A percentile compares a stretch with the other conserved stretches of the same genome.
Conservation (phyloP, 2,888 invertebrate species). For the Malthinus flaveolus region DNA sequence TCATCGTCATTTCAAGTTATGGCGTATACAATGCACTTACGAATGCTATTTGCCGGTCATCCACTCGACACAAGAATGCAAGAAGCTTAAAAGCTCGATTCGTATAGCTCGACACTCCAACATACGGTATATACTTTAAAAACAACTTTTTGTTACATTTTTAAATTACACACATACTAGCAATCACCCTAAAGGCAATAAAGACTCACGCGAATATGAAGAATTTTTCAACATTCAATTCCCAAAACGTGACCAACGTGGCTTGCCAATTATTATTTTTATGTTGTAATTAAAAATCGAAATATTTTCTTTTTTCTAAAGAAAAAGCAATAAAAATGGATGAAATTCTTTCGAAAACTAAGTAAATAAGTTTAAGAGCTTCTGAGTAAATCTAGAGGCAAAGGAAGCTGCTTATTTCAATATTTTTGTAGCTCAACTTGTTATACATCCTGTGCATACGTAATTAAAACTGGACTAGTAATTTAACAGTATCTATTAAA, state of each 20-base stretch:
- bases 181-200: no score
- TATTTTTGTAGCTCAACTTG: slow-evolving; percentile 1
- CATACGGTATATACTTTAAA: background rate
- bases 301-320: background rate
- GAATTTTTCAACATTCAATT: slow-evolving; percentile 2
- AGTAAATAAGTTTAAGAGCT: no score
- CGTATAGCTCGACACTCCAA: no score
- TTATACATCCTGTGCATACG: slow-evolving; percentile 5
- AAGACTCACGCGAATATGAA: background rate
- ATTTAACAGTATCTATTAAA: background rate
- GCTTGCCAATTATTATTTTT: no score
- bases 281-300: no score
- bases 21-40: slow-evolving; percentile 28
- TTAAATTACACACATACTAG: slow-evolving; percentile 1
- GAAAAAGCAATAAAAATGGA: background rate
- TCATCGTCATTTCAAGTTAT: slow-evolving; percentile 28
- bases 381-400: no score
- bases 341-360: background rate
- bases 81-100: background rate
- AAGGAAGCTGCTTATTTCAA: background rate
- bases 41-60: slow-evolving; percentile 30
- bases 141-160: background rate
- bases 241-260: background rate
- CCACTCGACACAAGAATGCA: slow-evolving; percentile 30
- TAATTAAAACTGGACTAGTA: background rate